These are phyloP conservation scores for Ectemnius continuus DNA, from an alignment of 2,888 invertebrate species.

Conservation along the genomic window DNA sequence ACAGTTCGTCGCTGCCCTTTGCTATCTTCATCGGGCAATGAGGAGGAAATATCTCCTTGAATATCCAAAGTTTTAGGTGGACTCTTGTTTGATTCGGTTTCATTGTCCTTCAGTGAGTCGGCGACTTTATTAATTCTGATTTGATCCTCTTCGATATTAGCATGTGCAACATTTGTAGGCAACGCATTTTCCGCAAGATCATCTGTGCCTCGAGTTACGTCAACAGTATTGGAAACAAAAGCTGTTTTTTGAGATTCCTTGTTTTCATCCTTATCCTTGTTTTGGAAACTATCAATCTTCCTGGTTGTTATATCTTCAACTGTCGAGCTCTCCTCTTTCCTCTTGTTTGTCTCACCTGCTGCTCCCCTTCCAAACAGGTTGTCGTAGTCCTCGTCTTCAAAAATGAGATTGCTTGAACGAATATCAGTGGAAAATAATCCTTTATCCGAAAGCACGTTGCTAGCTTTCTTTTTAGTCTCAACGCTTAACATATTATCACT, in stretches of 20 bases:
- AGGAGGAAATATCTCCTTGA: constrained; percentile 41
- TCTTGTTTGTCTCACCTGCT: not conserved
- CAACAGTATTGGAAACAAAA: not conserved
- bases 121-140: not conserved
- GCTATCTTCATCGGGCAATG: constrained; percentile 53
- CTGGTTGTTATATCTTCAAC: constrained; percentile 25
- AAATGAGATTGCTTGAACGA: constrained; percentile 41
- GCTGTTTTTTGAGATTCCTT: not conserved
- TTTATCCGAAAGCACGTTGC: constrained; percentile 29
- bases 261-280: not conserved
- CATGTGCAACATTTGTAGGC: not conserved
- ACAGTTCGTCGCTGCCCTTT: constrained; percentile 61
- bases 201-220: not conserved
- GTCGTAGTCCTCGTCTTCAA: constrained; percentile 62
- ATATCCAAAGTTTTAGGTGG: constrained; percentile 72
- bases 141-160: not conserved
- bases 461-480: constrained; percentile 24
- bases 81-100: constrained; percentile 55
- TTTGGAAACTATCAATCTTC: constrained; percentile 14
- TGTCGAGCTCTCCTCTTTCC: constrained; percentile 20
- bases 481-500: constrained; percentile 13
- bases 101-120: constrained; percentile 12
- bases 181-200: not conserved
- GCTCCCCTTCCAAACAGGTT: constrained; percentile 60
- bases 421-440: constrained; percentile 33